A percentile compares a stretch with the other conserved stretches of the same genome.
phyloP scores from a whole-genome alignment of 1,140 invertebrate genomes.

The Tetramorium parvispinum region DNA sequence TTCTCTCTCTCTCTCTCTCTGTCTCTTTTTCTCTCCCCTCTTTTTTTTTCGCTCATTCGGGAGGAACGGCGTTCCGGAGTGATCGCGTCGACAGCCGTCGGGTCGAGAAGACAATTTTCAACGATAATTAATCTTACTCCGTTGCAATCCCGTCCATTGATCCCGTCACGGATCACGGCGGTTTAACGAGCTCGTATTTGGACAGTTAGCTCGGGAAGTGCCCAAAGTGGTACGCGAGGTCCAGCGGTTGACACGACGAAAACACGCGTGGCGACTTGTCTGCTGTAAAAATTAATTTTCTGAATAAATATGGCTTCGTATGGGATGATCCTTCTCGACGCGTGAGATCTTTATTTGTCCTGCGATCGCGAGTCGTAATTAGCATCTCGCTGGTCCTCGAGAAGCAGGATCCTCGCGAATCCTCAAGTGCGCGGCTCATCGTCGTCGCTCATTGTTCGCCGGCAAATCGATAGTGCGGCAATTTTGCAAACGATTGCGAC shows the following conservation, averaged over 20 bases:
- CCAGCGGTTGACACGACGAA: not conserved
- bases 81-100: conserved; percentile 65
- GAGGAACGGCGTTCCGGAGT: conserved; percentile 20
- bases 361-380: conserved; percentile 42
- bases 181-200: conserved; percentile 53
- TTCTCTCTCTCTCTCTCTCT: not conserved
- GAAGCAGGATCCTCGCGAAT: not conserved
- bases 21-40: not conserved
- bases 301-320: not conserved
- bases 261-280: not conserved
- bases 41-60: not conserved
- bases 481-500: conserved; percentile 18
- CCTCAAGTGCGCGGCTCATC: not conserved
- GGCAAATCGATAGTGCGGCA: not conserved
- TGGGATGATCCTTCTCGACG: not conserved
- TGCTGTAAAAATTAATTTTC: conserved; percentile 10
- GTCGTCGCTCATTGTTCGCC: conserved; percentile 1
- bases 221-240: not conserved
- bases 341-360: not conserved
- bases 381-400: conserved; percentile 62
- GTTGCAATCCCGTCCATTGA: conserved; percentile 44
- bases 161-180: conserved; percentile 45
- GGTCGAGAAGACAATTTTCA: conserved; percentile 58
- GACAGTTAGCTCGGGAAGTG: conserved; percentile 19
- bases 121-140: conserved; percentile 59